Conservation (phyloP, 1,140 invertebrate genomes). For the Hyles vespertilio region DNA sequence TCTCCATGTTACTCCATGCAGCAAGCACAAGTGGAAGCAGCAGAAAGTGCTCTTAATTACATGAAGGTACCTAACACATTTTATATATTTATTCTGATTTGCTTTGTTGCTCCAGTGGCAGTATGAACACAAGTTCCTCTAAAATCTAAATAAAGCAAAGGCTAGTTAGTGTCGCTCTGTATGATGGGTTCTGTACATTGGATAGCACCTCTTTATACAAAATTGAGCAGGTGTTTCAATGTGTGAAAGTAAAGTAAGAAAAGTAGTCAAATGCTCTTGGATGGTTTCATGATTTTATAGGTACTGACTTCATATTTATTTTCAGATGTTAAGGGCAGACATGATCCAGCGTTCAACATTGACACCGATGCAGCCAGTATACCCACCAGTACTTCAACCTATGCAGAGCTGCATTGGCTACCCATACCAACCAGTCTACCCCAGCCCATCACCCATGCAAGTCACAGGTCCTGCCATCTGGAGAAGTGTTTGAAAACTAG, state of each 20-base stretch:
- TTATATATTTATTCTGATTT: too few relatives aligned
- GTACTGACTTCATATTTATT: too few relatives aligned
- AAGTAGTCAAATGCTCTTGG: background rate
- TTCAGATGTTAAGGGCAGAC: slow-evolving; percentile 39
- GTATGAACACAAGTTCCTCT: too few relatives aligned
- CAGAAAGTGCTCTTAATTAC: slow-evolving; percentile 42
- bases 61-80: slow-evolving; percentile 38
- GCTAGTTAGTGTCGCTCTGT: too few relatives aligned
- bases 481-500: slow-evolving; percentile 14
- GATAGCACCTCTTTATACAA: too few relatives aligned
- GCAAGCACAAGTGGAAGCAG: slow-evolving; percentile 53
- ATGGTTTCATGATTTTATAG: background rate
- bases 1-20: slow-evolving; percentile 36
- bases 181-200: too few relatives aligned
- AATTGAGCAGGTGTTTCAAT: too few relatives aligned
- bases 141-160: too few relatives aligned
- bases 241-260: too few relatives aligned
- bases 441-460: slow-evolving; percentile 23
- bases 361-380: slow-evolving; percentile 26
- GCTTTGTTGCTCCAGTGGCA: too few relatives aligned
- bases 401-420: slow-evolving; percentile 34
- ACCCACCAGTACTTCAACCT: slow-evolving; percentile 27
- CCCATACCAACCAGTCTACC: slow-evolving; percentile 39
- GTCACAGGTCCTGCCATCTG: slow-evolving; percentile 27
- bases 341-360: slow-evolving; percentile 32